phyloP scores from a whole-genome alignment of 1,140 invertebrate genomes.

The Drosophila murphyi region DNA sequence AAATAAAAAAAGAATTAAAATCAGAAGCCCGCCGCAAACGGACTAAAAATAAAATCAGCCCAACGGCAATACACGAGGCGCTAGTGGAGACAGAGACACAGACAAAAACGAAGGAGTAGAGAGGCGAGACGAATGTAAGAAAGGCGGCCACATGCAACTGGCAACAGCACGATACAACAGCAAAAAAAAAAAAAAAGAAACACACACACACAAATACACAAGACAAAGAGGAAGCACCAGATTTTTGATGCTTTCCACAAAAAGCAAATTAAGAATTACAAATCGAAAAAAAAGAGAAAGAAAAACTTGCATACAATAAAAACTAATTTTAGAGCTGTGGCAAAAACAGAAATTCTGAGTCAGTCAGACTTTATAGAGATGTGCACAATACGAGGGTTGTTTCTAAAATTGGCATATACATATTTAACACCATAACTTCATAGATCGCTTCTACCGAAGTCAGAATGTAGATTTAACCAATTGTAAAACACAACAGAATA shows the following conservation, averaged over 20 bases:
- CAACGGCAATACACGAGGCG: slow-evolving; percentile 63
- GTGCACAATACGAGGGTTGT: slow-evolving; percentile 28
- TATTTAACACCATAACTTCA: not conserved
- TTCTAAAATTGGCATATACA: not conserved
- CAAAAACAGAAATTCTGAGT: slow-evolving; percentile 61
- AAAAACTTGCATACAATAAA: slow-evolving; percentile 77
- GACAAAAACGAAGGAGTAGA: not conserved
- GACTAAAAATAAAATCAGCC: slow-evolving; percentile 75
- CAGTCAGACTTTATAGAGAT: slow-evolving; percentile 50
- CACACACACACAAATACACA: not conserved
- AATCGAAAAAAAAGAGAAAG: slow-evolving; percentile 55
- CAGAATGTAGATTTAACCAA: too few species aligned
- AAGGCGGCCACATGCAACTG: slow-evolving; percentile 37
- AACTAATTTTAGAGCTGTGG: slow-evolving; percentile 75
- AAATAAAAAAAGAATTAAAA: slow-evolving; percentile 60
- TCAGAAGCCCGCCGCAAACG: slow-evolving; percentile 57
- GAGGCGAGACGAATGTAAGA: not conserved
- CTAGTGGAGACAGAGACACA: slow-evolving; percentile 25
- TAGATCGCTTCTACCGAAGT: too few species aligned
- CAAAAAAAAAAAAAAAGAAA: slow-evolving; percentile 29
- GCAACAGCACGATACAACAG: slow-evolving; percentile 59
- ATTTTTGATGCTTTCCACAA: slow-evolving; percentile 69
- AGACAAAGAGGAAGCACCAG: slow-evolving; percentile 16
- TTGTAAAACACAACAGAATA: too few species aligned
- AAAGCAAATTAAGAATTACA: slow-evolving; percentile 73